phyloP scores from a whole-genome alignment of 2,888 invertebrate species.

The Bembecia ichneumoniformis region DNA sequence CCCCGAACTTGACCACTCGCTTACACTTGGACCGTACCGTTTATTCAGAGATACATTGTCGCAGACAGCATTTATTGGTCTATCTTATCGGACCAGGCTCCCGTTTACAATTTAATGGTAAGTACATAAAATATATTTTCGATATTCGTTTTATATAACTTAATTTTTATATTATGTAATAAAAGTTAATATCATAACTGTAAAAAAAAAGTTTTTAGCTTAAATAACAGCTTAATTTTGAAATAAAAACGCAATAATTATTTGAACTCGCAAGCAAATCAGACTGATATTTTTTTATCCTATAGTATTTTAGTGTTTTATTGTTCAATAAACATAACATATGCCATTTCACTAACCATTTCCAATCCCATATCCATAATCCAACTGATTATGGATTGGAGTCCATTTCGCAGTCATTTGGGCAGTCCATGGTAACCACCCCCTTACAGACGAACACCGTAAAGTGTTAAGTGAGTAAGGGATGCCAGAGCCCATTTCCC shows the following conservation, averaged over 20 bases:
- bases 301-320: too few relatives aligned
- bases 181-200: neutral
- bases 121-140: slow-evolving; percentile 13
- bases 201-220: neutral
- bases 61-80: slow-evolving; percentile 11
- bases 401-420: too few relatives aligned
- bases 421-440: too few relatives aligned
- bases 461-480: too few relatives aligned
- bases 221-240: neutral
- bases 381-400: too few relatives aligned
- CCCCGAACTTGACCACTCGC: too few relatives aligned
- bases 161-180: neutral
- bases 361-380: too few relatives aligned
- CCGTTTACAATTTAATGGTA: slow-evolving; percentile 21
- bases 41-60: slow-evolving; percentile 12
- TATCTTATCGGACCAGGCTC: slow-evolving; percentile 19
- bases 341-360: too few relatives aligned
- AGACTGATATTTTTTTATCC: neutral
- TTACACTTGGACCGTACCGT: neutral
- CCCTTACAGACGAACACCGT: too few relatives aligned
- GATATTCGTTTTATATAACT: slow-evolving; percentile 7
- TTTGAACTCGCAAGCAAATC: neutral
- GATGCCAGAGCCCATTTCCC: too few relatives aligned
- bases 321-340: too few relatives aligned
- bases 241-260: neutral